phyloP scores from a whole-genome alignment of 2,888 invertebrate genomes.

The Drepana falcataria region DNA sequence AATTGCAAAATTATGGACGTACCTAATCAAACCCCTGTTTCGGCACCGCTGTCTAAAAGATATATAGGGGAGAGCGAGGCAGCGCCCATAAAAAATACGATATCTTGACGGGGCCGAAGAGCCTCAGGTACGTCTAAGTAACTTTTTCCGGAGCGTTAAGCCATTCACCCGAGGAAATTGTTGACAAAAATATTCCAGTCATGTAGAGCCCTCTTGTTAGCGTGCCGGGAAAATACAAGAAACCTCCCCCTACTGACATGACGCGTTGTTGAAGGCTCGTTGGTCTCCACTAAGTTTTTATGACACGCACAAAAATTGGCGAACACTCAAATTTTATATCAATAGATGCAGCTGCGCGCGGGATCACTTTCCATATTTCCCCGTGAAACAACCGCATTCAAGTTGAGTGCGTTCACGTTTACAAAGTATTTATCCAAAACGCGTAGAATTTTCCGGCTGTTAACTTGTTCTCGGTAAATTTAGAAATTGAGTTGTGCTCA shows the following conservation, averaged over 20 bases:
- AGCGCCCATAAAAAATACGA: conserved; percentile 49
- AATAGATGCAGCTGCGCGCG: conserved; percentile 49
- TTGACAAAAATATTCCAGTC: conserved; percentile 74
- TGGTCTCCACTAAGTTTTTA: conserved; percentile 51
- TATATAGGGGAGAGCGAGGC: conserved; percentile 37
- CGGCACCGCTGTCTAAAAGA: conserved; percentile 28
- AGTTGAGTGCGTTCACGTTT: conserved; percentile 14
- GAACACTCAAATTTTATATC: conserved; percentile 57
- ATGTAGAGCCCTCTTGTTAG: conserved; percentile 71
- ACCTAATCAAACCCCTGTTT: conserved; percentile 37
- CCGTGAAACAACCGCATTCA: conserved; percentile 30
- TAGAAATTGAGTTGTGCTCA: conserved; percentile 13
- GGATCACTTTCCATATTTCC: conserved; percentile 29
- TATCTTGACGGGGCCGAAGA: conserved; percentile 48
- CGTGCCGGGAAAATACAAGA: conserved; percentile 59
- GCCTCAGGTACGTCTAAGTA: conserved; percentile 62
- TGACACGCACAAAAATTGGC: conserved; percentile 43
- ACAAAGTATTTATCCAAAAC: conserved; percentile 13
- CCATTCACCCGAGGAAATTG: conserved; percentile 67
- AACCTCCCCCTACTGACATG: conserved; percentile 55
- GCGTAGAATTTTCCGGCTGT: conserved; percentile 21
- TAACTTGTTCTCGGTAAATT: conserved; percentile 6
- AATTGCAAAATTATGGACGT: neutral
- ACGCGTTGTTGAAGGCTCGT: conserved; percentile 20
- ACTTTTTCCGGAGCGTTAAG: conserved; percentile 63